Conservation (phyloP, 2,797 vertebrate genomes). For the Coregonus ussuriensis region DNA sequence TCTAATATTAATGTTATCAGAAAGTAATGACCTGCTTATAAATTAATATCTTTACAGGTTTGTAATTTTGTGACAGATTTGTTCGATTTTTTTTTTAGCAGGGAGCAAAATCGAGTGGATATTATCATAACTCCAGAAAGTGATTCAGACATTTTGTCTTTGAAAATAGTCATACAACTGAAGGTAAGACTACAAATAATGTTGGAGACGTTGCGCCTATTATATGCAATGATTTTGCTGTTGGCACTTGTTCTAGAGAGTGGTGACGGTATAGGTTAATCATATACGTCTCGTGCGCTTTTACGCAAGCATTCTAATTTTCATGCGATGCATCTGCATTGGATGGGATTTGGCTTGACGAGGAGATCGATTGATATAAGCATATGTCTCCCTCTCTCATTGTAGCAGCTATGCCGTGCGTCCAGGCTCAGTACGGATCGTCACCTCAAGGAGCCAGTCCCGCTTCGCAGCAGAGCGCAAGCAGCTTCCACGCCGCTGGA, state of each 20-base stretch:
- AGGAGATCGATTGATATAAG: not conserved
- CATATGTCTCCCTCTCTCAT: conserved; percentile 1
- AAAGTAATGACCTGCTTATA: not conserved
- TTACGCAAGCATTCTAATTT: not conserved
- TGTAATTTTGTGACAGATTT: not conserved
- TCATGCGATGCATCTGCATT: not conserved
- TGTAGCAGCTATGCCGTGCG: conserved; percentile 91
- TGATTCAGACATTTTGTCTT: not conserved
- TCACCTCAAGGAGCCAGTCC: conserved; percentile 96
- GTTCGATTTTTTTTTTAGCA: not conserved
- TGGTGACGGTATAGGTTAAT: not conserved
- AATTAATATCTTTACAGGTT: not conserved
- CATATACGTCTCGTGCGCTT: not conserved
- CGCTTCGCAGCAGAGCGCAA: conserved; percentile 93
- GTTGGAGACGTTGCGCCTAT: not conserved
- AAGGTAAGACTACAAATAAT: not conserved
- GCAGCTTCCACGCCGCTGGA: conserved; percentile 88
- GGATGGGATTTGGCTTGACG: not conserved
- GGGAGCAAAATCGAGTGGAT: conserved; percentile 1
- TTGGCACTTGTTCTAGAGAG: not conserved
- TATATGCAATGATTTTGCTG: not conserved
- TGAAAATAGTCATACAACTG: not conserved
- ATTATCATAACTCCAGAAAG: not conserved
- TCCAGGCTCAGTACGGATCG: conserved; percentile 96
- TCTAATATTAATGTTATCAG: not conserved